A percentile compares a stretch with the other conserved stretches of the same genome.
Evolutionary conservation across 2,113 vertebrate species (phyloP).

Genomic region (Sturnus vulgaris): DNA sequence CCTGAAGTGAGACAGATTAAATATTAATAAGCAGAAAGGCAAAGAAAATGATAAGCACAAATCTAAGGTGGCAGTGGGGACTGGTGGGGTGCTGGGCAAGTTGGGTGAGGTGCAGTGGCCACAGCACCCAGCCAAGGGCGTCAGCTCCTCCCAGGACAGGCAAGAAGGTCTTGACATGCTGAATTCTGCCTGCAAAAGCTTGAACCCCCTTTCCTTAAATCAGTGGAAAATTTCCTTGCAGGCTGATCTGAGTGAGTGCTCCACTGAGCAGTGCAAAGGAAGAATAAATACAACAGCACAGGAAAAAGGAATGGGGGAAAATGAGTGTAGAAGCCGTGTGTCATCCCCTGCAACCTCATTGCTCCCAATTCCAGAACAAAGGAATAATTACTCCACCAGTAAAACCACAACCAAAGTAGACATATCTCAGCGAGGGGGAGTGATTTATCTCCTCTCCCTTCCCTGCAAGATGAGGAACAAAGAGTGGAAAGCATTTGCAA

Average conservation of each 20-base stretch:
- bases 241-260: neutral
- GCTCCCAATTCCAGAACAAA: neutral
- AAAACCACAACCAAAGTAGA: neutral
- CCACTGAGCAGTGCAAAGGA: neutral
- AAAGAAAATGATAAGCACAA: neutral
- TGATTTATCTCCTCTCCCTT: neutral
- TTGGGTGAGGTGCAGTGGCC: neutral
- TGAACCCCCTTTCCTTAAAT: neutral
- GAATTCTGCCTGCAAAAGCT: neutral
- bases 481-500: neutral
- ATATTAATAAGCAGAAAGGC: slow-evolving; percentile 21
- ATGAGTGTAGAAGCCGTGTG: neutral
- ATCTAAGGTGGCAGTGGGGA: neutral
- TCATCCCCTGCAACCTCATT: neutral
- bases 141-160: neutral
- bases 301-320: neutral
- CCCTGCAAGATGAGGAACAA: neutral
- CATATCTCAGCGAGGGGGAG: neutral
- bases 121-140: neutral
- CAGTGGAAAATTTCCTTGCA: neutral
- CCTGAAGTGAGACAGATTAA: neutral
- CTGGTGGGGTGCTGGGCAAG: neutral
- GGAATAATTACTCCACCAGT: neutral
- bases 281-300: neutral
- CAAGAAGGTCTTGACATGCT: neutral